Percentiles rank a stretch among this genome's conserved stretches.
phyloP scores from a whole-genome alignment of 1,140 invertebrate genomes.

The Drosophila ficusphila region DNA sequence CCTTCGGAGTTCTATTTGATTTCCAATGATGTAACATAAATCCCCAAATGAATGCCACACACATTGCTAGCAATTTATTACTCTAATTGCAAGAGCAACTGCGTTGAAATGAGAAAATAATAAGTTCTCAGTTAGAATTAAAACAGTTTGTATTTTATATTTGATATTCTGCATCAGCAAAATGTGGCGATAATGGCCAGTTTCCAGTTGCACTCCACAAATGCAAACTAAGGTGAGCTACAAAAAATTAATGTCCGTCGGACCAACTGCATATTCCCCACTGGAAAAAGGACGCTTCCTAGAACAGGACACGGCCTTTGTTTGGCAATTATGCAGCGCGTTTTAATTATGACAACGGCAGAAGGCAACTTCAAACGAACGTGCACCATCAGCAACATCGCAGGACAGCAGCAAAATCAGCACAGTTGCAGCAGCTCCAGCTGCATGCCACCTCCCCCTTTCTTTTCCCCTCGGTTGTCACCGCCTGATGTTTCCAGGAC shows the following conservation, averaged over 20 bases:
- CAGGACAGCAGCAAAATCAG: conserved; percentile 22
- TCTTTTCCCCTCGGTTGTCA: background rate
- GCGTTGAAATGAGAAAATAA: too few species aligned
- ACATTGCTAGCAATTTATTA: too few species aligned
- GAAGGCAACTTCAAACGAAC: conserved; percentile 53
- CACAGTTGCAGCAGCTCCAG: conserved; percentile 36
- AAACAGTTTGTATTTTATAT: background rate
- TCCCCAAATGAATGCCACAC: too few species aligned
- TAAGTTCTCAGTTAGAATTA: too few species aligned
- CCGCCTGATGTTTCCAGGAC: conserved; percentile 16
- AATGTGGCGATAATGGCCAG: background rate
- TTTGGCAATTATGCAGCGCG: conserved; percentile 79
- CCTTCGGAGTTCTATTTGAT: background rate
- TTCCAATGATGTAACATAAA: too few species aligned
- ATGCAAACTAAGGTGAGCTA: background rate
- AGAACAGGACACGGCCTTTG: conserved; percentile 42
- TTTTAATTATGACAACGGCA: conserved; percentile 78
- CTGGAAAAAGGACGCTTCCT: background rate
- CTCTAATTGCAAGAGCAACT: too few species aligned
- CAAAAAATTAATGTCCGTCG: conserved; percentile 20
- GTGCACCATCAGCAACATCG: conserved; percentile 46
- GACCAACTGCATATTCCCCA: conserved; percentile 52
- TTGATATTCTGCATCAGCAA: background rate
- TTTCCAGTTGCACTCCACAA: background rate
- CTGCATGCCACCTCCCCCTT: conserved; percentile 45